These are phyloP conservation scores for Synchiropus splendidus DNA, from an alignment of 2,113 vertebrate species.

Conservation along the genomic window DNA sequence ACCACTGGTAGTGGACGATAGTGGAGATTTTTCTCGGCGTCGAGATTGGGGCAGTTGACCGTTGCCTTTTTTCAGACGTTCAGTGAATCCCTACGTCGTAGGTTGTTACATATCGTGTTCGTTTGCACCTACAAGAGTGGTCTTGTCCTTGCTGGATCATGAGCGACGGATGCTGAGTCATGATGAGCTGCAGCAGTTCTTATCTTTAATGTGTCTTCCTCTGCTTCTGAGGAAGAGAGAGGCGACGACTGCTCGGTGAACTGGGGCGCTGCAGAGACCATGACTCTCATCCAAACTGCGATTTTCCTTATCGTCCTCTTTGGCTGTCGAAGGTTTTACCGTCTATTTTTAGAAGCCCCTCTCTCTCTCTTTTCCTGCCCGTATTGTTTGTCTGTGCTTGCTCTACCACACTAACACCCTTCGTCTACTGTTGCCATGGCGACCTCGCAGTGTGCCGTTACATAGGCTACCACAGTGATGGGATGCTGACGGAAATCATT, in stretches of 20 bases:
- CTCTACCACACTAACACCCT: slow-evolving; percentile 38
- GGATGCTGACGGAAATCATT: slow-evolving; percentile 48
- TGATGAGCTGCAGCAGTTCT: neutral
- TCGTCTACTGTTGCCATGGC: slow-evolving; percentile 59
- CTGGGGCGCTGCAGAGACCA: neutral
- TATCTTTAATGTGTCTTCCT: too few species aligned
- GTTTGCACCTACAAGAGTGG: too few species aligned
- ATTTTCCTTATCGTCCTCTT: neutral
- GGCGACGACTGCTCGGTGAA: too few species aligned
- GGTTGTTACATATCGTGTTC: too few species aligned
- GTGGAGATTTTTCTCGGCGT: too few species aligned
- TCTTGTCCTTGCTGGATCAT: slow-evolving; percentile 15
- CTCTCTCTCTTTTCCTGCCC: slow-evolving; percentile 5
- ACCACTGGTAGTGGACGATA: too few species aligned
- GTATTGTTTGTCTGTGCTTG: slow-evolving; percentile 24
- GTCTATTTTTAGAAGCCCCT: slow-evolving; percentile 28
- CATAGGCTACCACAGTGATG: slow-evolving; percentile 37
- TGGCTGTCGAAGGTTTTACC: slow-evolving; percentile 27
- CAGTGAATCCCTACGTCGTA: too few species aligned
- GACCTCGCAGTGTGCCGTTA: slow-evolving; percentile 44
- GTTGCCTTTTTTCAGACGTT: too few species aligned
- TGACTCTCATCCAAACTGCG: neutral
- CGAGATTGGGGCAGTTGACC: too few species aligned
- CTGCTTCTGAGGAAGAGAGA: too few species aligned
- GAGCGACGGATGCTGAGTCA: slow-evolving; percentile 48